Conservation (phyloP, 2,797 vertebrate species). For the Melanogrammus aeglefinus region DNA sequence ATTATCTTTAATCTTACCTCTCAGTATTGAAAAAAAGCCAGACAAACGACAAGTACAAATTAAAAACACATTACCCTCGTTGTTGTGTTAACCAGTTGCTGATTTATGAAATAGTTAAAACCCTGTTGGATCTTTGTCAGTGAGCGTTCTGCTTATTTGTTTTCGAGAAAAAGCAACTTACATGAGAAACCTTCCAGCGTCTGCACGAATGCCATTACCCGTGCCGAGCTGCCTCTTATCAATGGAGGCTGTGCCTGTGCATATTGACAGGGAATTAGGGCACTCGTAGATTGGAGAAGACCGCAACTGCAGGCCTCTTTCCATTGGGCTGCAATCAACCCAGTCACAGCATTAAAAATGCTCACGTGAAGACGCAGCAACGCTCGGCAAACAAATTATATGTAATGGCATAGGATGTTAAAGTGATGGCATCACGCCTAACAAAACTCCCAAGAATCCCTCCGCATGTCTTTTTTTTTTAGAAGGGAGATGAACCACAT, state of each 20-base stretch:
- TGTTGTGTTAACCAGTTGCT: neutral
- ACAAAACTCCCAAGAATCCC: neutral
- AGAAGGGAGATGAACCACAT: neutral
- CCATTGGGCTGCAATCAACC: neutral
- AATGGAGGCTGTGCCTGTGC: constrained; percentile 14
- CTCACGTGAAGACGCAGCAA: neutral
- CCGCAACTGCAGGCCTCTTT: neutral
- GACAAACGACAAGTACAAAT: neutral
- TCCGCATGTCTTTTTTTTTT: neutral
- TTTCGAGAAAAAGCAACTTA: neutral
- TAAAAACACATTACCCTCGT: neutral
- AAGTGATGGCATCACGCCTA: neutral
- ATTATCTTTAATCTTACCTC: neutral
- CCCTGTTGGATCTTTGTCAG: neutral
- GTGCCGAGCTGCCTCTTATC: constrained; percentile 12
- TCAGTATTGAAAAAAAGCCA: neutral
- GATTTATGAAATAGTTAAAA: neutral
- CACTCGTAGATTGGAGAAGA: neutral
- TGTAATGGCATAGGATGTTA: neutral
- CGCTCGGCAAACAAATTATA: neutral
- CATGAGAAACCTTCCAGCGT: neutral
- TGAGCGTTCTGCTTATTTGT: constrained; percentile 14
- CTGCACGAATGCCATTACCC: constrained; percentile 18
- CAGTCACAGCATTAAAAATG: neutral
- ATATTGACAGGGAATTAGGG: constrained; percentile 26